Evolutionary conservation across 1,140 invertebrate species (phyloP), one percentile per base, ranked within the genome.

Genomic region (Heliconius congener): DNA sequence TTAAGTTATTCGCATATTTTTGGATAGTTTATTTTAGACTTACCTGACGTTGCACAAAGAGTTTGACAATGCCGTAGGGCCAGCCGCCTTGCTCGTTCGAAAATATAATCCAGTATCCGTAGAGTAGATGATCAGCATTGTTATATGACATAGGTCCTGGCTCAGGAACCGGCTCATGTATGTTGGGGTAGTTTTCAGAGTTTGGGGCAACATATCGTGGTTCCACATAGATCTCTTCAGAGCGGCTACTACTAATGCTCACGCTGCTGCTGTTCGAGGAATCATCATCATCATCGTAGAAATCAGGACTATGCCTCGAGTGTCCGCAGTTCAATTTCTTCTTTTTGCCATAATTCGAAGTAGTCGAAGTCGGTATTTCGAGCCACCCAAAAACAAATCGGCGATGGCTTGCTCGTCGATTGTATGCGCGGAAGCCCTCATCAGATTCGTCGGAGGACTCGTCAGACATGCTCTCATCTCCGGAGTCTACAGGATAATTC

Each of bases 241-340:
- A 55, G 73, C 30, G 34, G 52, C 73, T 74, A 37, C 73, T 74
- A 37, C 27, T 37, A 23, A 55, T 8, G 46, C 73, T 74, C 19
- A 37, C 18, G 55, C 30, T 76, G 23, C 74, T 76, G 34, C 55
- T 57, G 8, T 39, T 76, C 34, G 74, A 76, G 1, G 74, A 76
- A 3, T 66, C 73, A 4, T 74, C 57, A 4, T 74, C 57, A 3
- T 76, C 57, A 8, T 76, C 55, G 60, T 66, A 66, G 60, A 27
- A 66, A 27, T 66, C 60, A 66, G 60, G 60, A n/a, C 60, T 66
- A 1, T 66, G 60, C 1, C 60, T 27, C 4, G 60, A 66, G 60
- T 66, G 60, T 16, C 60, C 60, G 27, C 60, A 66, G 60, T 66
- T 66, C 27, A 66, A 30, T 30, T 66, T 66, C 27, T 66, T 66